A percentile compares a stretch with the other conserved stretches of the same genome.
Evolutionary conservation across 2,888 invertebrate genomes (phyloP).

Genomic region (Lycaena phlaeas): DNA sequence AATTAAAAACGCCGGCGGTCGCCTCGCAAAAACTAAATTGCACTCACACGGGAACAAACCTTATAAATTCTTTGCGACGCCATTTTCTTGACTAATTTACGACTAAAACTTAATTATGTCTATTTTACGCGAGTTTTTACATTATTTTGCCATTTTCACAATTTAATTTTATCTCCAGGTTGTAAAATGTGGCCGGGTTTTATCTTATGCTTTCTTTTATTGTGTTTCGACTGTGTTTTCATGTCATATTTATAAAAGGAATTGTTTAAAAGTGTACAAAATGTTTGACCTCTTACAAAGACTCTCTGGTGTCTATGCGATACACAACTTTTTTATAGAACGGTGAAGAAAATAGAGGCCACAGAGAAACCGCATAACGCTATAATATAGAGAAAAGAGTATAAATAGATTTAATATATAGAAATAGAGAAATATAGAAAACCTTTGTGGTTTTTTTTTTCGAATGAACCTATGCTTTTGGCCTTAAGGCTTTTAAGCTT

Average conservation of each 20-base stretch:
- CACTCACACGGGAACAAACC: constrained; percentile 2
- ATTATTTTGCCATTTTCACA: neutral
- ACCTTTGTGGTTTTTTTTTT: too few species aligned
- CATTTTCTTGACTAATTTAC: constrained; percentile 9
- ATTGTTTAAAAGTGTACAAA: neutral
- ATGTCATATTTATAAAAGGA: neutral
- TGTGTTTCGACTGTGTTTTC: neutral
- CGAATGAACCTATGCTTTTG: too few species aligned
- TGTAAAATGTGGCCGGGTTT: neutral
- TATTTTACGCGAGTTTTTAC: neutral
- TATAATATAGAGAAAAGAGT: too few species aligned
- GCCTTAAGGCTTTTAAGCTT: too few species aligned
- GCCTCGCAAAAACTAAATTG: constrained; percentile 3
- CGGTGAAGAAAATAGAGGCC: too few species aligned
- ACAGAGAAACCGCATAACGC: too few species aligned
- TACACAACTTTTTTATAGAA: too few species aligned
- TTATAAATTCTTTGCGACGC: constrained; percentile 7
- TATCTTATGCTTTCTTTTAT: neutral
- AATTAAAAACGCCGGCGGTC: constrained; percentile 7
- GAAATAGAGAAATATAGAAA: too few species aligned
- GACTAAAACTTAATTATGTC: constrained; percentile 3
- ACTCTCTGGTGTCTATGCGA: too few species aligned
- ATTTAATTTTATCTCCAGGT: neutral
- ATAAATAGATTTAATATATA: too few species aligned
- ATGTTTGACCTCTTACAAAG: neutral